Conservation (phyloP, 2,113 vertebrate species). For the Alaudala cheleensis region DNA sequence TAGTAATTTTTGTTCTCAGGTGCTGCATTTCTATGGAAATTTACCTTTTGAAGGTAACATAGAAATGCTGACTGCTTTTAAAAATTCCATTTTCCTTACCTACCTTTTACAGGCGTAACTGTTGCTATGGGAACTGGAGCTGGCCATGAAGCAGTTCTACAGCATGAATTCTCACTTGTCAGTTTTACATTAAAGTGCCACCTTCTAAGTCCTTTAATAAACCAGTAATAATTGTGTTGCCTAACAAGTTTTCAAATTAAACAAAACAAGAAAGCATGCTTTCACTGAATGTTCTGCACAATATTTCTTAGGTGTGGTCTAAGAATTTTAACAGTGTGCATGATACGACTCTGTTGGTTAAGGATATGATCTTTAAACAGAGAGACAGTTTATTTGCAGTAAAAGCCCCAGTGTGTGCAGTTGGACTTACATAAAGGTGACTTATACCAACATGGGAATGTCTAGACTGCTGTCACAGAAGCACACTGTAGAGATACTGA, state of each 20-base stretch:
- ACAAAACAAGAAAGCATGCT: conserved; percentile 1
- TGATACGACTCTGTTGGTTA: conserved; percentile 49
- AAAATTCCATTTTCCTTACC: conserved; percentile 37
- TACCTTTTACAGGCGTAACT: conserved; percentile 1
- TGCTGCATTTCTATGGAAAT: neutral
- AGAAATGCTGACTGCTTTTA: conserved; percentile 6
- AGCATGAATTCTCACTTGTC: conserved; percentile 34
- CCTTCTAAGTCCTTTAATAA: conserved; percentile 36
- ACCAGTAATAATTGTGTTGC: conserved; percentile 3
- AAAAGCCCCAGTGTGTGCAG: conserved; percentile 65
- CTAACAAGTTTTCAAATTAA: conserved; percentile 2
- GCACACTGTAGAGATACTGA: conserved; percentile 67
- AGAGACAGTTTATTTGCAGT: conserved; percentile 67
- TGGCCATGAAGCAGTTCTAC: neutral
- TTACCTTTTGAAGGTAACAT: neutral
- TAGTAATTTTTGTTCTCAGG: neutral
- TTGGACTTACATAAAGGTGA: conserved; percentile 63
- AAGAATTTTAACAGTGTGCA: conserved; percentile 48
- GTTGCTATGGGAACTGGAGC: conserved; percentile 62
- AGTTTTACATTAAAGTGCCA: neutral
- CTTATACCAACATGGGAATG: conserved; percentile 61
- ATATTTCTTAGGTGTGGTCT: conserved; percentile 49
- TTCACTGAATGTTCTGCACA: conserved; percentile 7
- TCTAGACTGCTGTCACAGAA: conserved; percentile 71
- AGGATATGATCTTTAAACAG: conserved; percentile 54